These are phyloP conservation scores for Drosophila tristis DNA, from an alignment of 1,140 invertebrate species.

Conservation along the genomic window DNA sequence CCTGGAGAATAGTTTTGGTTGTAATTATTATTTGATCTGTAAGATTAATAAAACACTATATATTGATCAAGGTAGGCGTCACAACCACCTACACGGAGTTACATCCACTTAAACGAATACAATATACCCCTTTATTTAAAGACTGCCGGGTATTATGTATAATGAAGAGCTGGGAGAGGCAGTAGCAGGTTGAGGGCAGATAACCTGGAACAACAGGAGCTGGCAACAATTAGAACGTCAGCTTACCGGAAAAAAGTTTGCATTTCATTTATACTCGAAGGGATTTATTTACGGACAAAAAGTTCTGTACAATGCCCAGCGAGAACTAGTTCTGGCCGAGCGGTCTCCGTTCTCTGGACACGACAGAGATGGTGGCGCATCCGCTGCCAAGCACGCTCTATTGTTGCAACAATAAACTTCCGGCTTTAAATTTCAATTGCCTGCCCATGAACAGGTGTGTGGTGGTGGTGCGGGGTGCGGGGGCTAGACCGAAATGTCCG, in stretches of 20 bases:
- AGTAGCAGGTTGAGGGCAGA: conserved; percentile 37
- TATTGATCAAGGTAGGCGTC: too few relatives aligned
- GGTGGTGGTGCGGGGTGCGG: neutral
- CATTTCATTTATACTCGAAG: conserved; percentile 78
- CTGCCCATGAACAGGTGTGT: conserved; percentile 35
- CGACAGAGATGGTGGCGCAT: conserved; percentile 37
- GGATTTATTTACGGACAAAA: conserved; percentile 73
- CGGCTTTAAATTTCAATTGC: conserved; percentile 76
- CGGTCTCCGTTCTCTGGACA: conserved; percentile 24
- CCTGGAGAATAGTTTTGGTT: too few relatives aligned
- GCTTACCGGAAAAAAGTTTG: conserved; percentile 81
- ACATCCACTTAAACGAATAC: conserved; percentile 1
- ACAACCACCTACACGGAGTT: too few relatives aligned
- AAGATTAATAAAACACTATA: too few relatives aligned
- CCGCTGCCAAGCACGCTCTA: conserved; percentile 50
- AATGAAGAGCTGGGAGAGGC: conserved; percentile 1
- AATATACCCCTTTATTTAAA: too few relatives aligned
- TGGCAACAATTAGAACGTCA: conserved; percentile 77
- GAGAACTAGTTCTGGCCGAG: conserved; percentile 38
- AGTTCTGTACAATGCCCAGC: conserved; percentile 28
- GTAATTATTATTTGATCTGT: too few relatives aligned
- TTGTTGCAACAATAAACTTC: conserved; percentile 79
- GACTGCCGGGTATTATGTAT: too few relatives aligned
- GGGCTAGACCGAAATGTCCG: conserved; percentile 45
- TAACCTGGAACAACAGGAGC: conserved; percentile 54